phyloP scores from a whole-genome alignment of 2,888 invertebrate species.

The Pseudanteris insignis region DNA sequence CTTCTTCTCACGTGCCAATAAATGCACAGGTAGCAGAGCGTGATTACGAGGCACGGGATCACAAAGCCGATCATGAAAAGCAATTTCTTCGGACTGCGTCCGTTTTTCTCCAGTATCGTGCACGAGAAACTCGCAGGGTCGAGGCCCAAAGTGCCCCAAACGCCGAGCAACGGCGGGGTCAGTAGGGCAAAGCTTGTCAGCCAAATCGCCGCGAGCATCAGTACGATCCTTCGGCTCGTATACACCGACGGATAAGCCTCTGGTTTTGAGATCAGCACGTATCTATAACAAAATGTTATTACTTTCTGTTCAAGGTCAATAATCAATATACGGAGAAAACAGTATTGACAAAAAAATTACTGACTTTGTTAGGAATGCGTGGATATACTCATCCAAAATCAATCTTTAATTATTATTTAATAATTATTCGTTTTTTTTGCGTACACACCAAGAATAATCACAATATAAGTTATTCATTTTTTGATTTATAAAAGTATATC shows the following conservation, averaged over 20 bases:
- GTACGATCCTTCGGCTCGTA: slow-evolving; percentile 75
- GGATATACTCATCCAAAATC: no score
- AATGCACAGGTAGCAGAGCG: slow-evolving; percentile 86
- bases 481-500: no score
- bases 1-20: slow-evolving; percentile 82
- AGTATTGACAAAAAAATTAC: not conserved
- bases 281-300: slow-evolving; percentile 74
- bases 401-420: no score
- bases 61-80: slow-evolving; percentile 85
- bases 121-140: slow-evolving; percentile 86
- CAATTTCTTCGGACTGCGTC: slow-evolving; percentile 83
- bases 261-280: slow-evolving; percentile 84
- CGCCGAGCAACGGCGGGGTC: slow-evolving; percentile 80
- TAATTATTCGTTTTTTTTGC: no score
- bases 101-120: slow-evolving; percentile 83
- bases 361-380: no score
- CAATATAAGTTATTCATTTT: no score
- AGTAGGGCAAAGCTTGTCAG: slow-evolving; percentile 71
- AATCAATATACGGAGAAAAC: no score
- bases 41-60: slow-evolving; percentile 85
- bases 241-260: slow-evolving; percentile 83
- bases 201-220: slow-evolving; percentile 86
- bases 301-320: no score
- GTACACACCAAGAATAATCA: no score
- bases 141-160: slow-evolving; percentile 87